Base-by-base conservation (phyloP, 2,113 vertebrate genomes). In the Ageneiosus marmoratus region DNA sequence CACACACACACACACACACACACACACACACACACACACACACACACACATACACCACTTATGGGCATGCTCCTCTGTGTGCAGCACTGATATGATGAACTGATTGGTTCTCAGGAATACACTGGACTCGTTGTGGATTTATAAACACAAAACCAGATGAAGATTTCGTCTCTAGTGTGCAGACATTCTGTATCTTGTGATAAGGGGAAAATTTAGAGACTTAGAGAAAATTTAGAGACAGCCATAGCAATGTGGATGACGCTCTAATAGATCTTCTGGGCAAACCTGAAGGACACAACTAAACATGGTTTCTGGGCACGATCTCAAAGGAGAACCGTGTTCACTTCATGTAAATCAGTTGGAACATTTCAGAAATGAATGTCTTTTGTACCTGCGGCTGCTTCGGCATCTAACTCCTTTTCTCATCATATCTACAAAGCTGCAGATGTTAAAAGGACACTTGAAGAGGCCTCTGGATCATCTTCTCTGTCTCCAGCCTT, bases 91-190 rank as follows among this genome's bases (percentile, higher is more conserved):
- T 67, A 85, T 85, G 83, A 77, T 82, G 85, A 88, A 79, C 81
- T 84, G 84, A 79, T 86, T 86, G 86, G 82, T 82, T 86, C 87
- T 88, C 87, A 88, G 87, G 87, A 86, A 88, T 86, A 80, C 85
- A 86, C 34, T 69, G 73, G 75, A 83, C 67, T 50, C 78, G 27
- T 48, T 24, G 73, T 53, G 74, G 87, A 84, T 78, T 60, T 77
- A 27, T 53, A 24, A 24, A 55, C 65, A 62, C 46, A 72, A 55
- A 77, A 65, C 62, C 73, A 4, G 41, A 55, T 46, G 46, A 62
- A 32, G 73, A 80, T 79, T 48, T 55, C 32, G 50, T 63, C 63
- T 51, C 44, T 60, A 37, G 62, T 80, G 62, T 80, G 29, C 41
- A 55, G 24, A 55, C 41, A 20, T 62, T 24, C 37, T 15, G 53